Evolutionary conservation across 2,797 vertebrate species (phyloP), one percentile per base, ranked within the genome.

Genomic region (Syndactyla subalaris): DNA sequence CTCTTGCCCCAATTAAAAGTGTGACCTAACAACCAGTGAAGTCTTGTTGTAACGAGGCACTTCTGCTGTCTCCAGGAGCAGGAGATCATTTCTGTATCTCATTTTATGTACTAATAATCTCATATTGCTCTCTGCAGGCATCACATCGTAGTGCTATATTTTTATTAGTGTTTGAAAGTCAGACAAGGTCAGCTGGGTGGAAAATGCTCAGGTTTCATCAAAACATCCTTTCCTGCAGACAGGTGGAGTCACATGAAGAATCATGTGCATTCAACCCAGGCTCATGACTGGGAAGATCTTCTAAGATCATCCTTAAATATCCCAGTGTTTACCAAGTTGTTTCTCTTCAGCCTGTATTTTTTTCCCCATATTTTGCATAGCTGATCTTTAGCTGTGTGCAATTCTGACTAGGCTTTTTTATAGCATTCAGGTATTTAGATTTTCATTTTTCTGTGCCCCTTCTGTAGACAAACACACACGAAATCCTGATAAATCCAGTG

Each of bases 81-180:
- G 87, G 27, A 91, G n/a, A 89, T 92, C 52, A 26, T 65, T 77
- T 14, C 81, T 85, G 49, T 59, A 7, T 34, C 84, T 87, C 91
- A 92, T 94, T 90, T 91, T 87, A 67, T 82, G 46, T 92, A 57
- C 75, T 89, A 85, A 93, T 89, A 90, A 89, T 38, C 74, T 41
- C 74, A 61, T 57, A 89, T 85, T 93, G 80, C 83, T 94, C 94
- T 95, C 88, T 91, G 74, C 55, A 76, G 77, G 79, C 63, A 43
- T 79, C 80, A 39, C 71, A 82, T 74, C 55, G 34, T 5, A 12
- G 21, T 85, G 80, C 52, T 88, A 39, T 89, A 26, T 94, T 93
- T 95, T 88, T 86, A 85, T 93, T 92, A 80, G 52, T 9, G 22
- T 45, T 87, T 91, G 63, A 49, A 93, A 92, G 93, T 90, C 88